Conservation (phyloP, 2,113 vertebrate species). For the Penelope pileata region DNA sequence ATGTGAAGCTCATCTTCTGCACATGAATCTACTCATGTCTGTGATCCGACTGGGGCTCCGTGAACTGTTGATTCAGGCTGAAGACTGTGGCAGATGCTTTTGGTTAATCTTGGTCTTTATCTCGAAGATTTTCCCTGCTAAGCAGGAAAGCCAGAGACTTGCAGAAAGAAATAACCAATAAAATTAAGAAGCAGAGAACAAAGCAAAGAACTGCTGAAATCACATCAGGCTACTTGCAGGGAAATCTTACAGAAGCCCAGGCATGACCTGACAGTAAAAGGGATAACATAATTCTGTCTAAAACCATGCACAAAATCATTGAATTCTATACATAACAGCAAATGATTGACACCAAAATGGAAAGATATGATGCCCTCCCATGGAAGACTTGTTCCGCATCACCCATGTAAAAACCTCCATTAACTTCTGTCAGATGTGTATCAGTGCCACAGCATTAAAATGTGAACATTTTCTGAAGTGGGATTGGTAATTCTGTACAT, state of each 20-base stretch:
- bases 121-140: background rate
- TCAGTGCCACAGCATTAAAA: background rate
- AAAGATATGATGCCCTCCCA: background rate
- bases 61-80: background rate
- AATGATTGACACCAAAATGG: background rate
- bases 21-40: background rate
- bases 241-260: background rate
- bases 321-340: background rate
- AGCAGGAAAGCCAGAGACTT: background rate
- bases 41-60: background rate
- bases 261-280: background rate
- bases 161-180: background rate
- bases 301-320: background rate
- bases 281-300: background rate
- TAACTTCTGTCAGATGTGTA: background rate
- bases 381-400: background rate
- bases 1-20: fast-evolving
- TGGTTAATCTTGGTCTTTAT: background rate
- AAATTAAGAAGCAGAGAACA: background rate
- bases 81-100: background rate
- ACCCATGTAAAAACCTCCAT: background rate
- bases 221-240: background rate
- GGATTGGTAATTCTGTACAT: background rate
- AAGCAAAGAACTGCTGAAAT: background rate
- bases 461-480: background rate